Evolutionary conservation across 1,140 invertebrate genomes (phyloP), one percentile per base, ranked within the genome.

Genomic region (Holcopasites calliopsidis): DNA sequence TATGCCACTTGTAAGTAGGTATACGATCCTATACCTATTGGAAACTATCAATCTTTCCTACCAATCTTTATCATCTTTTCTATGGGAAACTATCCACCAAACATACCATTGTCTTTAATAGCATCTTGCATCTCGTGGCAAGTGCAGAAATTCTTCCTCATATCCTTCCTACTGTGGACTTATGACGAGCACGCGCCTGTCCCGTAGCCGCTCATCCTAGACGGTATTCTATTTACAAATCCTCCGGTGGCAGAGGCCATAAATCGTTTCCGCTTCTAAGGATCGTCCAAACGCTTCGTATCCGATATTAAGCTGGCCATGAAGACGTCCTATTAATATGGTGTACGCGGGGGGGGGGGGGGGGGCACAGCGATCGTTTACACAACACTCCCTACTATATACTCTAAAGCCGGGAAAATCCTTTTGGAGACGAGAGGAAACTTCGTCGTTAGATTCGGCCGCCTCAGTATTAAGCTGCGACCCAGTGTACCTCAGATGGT

Each of bases 181-280:
- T 74, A 84, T 80, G 75, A 77, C 13, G 52, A 80, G 66, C 83
- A 83, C 83, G 80, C 62, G 64, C 75, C 44, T 64, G 42, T 68
- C 61, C 61, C 61, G 23, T 26, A 47, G 65, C 31, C 68, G 18
- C 47, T 26, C 35, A 49, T 44, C 66, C 72, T 44, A 47, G 69
- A 26, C 55, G 31, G 70, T 55, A 85, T 84, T 85, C 76, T 85
- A 85, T 85, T 85, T 85, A 84, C 82, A 75, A 85, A 85, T 85
- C 79, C 70, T 70, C 49, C 49, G 55, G 52, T 72, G 65, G 58
- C 40, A 23, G 58, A 26, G 76, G 76, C 77, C 68, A 84, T 85
- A 85, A 84, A 85, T 85, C 83, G 79, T 78, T 80, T 84, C 74
- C 58, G 70, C 57, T 82, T 73, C 57, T 77, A 82, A 82, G 74